These are phyloP conservation scores for Ephialtes manifestator DNA, from an alignment of 2,888 invertebrate genomes.

Conservation along the genomic window DNA sequence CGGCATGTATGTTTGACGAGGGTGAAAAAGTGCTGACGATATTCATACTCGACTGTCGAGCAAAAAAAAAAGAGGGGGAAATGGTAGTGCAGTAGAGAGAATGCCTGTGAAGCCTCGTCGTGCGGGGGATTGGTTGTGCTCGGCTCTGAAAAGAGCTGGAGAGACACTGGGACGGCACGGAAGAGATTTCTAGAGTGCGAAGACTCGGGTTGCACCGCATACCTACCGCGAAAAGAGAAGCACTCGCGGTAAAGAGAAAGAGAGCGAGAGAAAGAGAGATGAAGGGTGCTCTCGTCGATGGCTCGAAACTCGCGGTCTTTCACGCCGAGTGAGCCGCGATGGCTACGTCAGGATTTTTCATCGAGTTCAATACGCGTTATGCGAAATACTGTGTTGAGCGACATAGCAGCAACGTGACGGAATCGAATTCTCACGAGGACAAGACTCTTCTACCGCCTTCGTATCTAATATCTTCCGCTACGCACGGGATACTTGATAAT, in stretches of 20 bases:
- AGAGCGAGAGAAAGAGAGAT: constrained; percentile 64
- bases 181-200: constrained; percentile 69
- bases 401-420: constrained; percentile 28
- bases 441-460: constrained; percentile 3
- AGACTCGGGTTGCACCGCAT: constrained; percentile 52
- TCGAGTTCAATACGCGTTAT: constrained; percentile 74
- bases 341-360: constrained; percentile 81
- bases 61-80: constrained; percentile 15
- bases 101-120: constrained; percentile 50
- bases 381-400: constrained; percentile 51
- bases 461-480: constrained; percentile 37
- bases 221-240: constrained; percentile 52
- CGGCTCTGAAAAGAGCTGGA: constrained; percentile 51
- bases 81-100: constrained; percentile 41
- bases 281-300: constrained; percentile 21
- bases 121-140: constrained; percentile 56
- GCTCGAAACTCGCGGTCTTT: constrained; percentile 70
- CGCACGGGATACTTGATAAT: constrained; percentile 30
- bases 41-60: constrained; percentile 77
- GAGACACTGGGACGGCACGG: constrained; percentile 61
- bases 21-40: constrained; percentile 84
- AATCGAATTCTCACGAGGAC: constrained; percentile 51
- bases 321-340: constrained; percentile 79
- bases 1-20: constrained; percentile 82
- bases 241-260: constrained; percentile 20